Base-by-base conservation (phyloP, 1,140 invertebrate species). In the Spodoptera frugiperda region DNA sequence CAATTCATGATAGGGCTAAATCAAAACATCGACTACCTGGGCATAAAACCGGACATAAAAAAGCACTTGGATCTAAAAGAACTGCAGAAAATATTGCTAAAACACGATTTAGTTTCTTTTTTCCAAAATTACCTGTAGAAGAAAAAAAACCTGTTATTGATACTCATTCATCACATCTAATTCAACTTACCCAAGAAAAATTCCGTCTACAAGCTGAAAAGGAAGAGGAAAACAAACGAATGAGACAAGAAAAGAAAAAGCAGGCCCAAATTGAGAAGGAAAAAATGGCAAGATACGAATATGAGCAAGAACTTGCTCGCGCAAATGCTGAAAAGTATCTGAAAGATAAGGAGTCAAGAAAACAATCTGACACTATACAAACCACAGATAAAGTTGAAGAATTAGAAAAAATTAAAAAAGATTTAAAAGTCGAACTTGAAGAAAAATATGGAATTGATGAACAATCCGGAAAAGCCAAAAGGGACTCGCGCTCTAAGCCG, bases 171-270 rank as follows among this genome's bases (percentile, higher is more conserved):
- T 19, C 63, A 17, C 15, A 67, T 11, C 46, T 67, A 21, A 67
- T 67, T 11, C 4, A 73, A 78, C 71, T 49, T 6, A 73, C 17
- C 33, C 49, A 48, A 9, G 54, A 82, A 74, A 73, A 82, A 59
- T 14, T 14, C 11, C 21, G 54, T 55, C 10, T 51, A 54, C 68
- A 76, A 39, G 15, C 51, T 48, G 51, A 73, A 59, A 54, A 74
- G 48, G 44, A 71, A 48, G 39, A 61, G 19, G 65, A 46, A 19
- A 76, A 75, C 77, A 76, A 76, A 59, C 25, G 71, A 12, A 71
- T 15, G 55, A 30, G 44, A n/a, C 14, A 30, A 82, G 51, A 76
- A 14, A 21, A 49, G 51, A 68, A 67, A 78, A 76, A 54, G 46
- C 19, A 0, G 9, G 59, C 39, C 15, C 8, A 39, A 8, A 53